Evolutionary conservation across 2,888 invertebrate genomes (phyloP).

Genomic region (Prenolepis imparis): DNA sequence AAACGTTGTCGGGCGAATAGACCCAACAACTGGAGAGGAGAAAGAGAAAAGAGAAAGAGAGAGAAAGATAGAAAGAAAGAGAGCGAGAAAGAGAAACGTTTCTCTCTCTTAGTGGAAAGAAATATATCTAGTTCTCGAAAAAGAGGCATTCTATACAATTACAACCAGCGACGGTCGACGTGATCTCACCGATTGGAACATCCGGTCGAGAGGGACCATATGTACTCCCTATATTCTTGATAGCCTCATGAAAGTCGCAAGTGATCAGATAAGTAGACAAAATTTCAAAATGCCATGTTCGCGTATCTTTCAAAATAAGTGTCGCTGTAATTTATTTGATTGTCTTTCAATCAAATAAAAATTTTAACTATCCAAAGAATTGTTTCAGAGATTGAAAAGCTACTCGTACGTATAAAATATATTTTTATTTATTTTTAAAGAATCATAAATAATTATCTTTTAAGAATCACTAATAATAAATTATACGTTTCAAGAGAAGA

Average conservation of each 20-base stretch:
- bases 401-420: neutral
- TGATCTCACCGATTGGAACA: slow-evolving; percentile 69
- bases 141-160: slow-evolving; percentile 54
- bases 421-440: neutral
- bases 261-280: slow-evolving; percentile 49
- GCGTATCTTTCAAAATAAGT: neutral
- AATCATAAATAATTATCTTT: neutral
- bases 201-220: slow-evolving; percentile 73
- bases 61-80: too few relatives aligned
- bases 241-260: slow-evolving; percentile 67
- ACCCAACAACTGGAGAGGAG: slow-evolving; percentile 59
- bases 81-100: slow-evolving; percentile 58
- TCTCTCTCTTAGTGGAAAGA: slow-evolving; percentile 79
- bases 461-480: neutral
- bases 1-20: slow-evolving; percentile 80
- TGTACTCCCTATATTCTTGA: slow-evolving; percentile 72
- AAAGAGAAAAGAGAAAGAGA: neutral
- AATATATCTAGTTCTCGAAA: slow-evolving; percentile 77
- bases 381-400: neutral
- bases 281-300: slow-evolving; percentile 45
- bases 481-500: neutral
- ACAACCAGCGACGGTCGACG: slow-evolving; percentile 65
- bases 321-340: neutral
- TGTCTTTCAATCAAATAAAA: neutral
- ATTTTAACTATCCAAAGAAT: neutral